Conservation (phyloP, 2,888 invertebrate genomes). For the Volucella inanis region DNA sequence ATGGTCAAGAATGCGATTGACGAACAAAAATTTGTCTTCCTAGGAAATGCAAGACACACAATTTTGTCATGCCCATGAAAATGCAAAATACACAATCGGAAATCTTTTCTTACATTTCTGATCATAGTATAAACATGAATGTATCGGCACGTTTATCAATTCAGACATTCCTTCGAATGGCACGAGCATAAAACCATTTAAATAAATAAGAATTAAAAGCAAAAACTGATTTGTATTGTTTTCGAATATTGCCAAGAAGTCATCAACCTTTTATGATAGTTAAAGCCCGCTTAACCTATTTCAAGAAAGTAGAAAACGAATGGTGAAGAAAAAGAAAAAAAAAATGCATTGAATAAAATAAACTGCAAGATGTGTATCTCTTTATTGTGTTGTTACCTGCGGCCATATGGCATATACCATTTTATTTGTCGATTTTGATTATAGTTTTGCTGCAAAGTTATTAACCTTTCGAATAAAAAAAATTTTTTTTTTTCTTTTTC, state of each 20-base stretch:
- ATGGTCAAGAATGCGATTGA: too few species aligned
- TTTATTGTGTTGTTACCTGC: slow-evolving; percentile 24
- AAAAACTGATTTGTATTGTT: slow-evolving; percentile 25
- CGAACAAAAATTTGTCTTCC: too few species aligned
- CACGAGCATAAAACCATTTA: slow-evolving; percentile 16
- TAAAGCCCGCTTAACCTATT: slow-evolving; percentile 63
- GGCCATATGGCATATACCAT: slow-evolving; percentile 40
- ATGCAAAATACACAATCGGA: background rate
- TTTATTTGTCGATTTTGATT: slow-evolving; percentile 55
- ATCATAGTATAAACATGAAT: background rate
- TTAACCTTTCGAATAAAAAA: slow-evolving; percentile 62
- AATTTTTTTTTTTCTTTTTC: slow-evolving; percentile 20
- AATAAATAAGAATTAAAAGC: slow-evolving; percentile 41
- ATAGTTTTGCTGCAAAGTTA: slow-evolving; percentile 62
- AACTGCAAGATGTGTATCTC: slow-evolving; percentile 63
- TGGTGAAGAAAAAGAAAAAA: background rate
- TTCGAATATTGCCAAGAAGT: slow-evolving; percentile 30
- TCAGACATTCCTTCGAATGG: slow-evolving; percentile 25
- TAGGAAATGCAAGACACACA: too few species aligned
- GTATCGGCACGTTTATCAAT: slow-evolving; percentile 30
- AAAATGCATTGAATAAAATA: background rate
- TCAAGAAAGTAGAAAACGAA: slow-evolving; percentile 41
- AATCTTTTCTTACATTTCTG: background rate
- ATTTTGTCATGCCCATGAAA: too few species aligned
- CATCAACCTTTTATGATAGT: slow-evolving; percentile 52